These are phyloP conservation scores for Mellivora capensis DNA, from an alignment of 2,113 vertebrate species.

Conservation along the genomic window DNA sequence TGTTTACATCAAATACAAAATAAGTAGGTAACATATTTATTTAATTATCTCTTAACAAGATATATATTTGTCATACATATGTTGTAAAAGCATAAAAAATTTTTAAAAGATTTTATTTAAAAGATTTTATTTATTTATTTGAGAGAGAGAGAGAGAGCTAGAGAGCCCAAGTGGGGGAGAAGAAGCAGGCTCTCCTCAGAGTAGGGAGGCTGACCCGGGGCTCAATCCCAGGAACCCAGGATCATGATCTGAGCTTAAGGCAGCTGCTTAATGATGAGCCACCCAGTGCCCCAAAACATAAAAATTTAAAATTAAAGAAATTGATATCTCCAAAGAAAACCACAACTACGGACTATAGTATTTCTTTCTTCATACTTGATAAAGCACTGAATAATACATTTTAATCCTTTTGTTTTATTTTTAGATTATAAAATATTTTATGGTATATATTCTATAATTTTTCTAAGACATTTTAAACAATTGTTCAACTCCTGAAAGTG, in stretches of 20 bases:
- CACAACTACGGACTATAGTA: neutral
- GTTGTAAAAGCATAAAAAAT: neutral
- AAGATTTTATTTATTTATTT: no score
- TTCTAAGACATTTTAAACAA: neutral
- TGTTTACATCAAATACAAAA: neutral
- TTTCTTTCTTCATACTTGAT: neutral
- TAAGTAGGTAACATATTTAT: neutral
- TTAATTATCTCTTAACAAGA: neutral
- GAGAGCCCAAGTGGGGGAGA: no score
- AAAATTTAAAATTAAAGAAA: neutral
- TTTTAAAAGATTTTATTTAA: no score
- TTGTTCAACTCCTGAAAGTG: neutral
- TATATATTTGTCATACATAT: neutral
- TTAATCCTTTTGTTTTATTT: neutral
- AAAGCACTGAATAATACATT: neutral
- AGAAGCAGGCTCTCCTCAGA: no score
- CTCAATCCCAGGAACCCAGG: no score
- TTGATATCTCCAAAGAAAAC: neutral
- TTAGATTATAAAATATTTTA: neutral
- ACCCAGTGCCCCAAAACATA: neutral
- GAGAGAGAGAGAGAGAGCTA: no score
- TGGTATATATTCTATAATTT: neutral
- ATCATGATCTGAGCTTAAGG: no score
- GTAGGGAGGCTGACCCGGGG: no score
- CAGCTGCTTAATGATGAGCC: no score